Evolutionary conservation across 1,140 invertebrate genomes (phyloP).

Genomic region (Drosophila athabasca): DNA sequence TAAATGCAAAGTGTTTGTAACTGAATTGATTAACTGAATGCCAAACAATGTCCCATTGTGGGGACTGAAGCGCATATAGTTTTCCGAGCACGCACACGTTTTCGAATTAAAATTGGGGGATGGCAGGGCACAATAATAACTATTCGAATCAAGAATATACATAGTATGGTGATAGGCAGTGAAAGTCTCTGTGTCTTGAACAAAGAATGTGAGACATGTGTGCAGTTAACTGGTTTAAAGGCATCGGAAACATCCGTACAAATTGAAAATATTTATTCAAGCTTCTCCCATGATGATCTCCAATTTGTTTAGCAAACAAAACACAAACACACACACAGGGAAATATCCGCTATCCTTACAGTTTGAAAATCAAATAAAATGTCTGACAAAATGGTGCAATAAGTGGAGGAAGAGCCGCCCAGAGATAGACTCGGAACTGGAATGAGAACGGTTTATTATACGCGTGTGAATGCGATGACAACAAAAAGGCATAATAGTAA

Average conservation of each 20-base stretch:
- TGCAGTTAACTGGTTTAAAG: too few species aligned
- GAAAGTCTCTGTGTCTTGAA: too few species aligned
- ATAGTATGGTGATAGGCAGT: too few species aligned
- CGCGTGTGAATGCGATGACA: slow-evolving; percentile 68
- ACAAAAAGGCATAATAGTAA: slow-evolving; percentile 82
- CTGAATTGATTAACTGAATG: slow-evolving; percentile 44
- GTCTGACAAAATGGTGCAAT: slow-evolving; percentile 68
- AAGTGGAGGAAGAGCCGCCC: slow-evolving; percentile 20
- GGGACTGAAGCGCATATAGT: background rate
- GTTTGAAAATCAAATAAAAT: slow-evolving; percentile 70
- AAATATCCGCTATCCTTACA: slow-evolving; percentile 10
- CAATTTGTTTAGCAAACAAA: slow-evolving; percentile 52
- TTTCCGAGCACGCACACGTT: background rate
- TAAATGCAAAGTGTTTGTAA: slow-evolving; percentile 56
- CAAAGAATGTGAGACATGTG: too few species aligned
- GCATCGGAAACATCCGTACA: too few species aligned
- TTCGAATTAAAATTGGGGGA: background rate
- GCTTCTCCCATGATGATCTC: slow-evolving; percentile 21
- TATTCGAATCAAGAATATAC: too few species aligned
- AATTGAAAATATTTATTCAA: slow-evolving; percentile 13
- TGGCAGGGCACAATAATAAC: too few species aligned
- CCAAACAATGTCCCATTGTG: too few species aligned
- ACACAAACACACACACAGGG: background rate
- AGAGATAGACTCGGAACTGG: slow-evolving; percentile 68
- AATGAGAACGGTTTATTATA: slow-evolving; percentile 75